These are phyloP conservation scores for Falco punctatus DNA, from an alignment of 2,113 vertebrate species.

Conservation along the genomic window DNA sequence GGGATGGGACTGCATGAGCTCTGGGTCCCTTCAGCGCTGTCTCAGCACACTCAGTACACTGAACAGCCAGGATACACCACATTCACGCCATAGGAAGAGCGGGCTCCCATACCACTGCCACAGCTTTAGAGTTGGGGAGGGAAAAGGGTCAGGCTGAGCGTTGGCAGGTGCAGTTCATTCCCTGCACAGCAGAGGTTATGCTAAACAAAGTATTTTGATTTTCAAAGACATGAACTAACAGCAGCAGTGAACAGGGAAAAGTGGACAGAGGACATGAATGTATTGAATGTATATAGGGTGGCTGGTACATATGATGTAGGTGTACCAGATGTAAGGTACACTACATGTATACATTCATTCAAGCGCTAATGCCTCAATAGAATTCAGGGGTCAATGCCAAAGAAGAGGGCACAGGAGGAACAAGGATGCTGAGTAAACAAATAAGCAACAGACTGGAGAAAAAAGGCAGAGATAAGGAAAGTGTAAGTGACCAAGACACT, in stretches of 20 bases:
- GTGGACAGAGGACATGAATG: neutral
- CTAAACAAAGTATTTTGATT: neutral
- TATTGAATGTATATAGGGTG: fast-evolving
- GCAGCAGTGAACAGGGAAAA: neutral
- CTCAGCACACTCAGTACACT: fast-evolving
- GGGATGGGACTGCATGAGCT: neutral
- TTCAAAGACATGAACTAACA: neutral
- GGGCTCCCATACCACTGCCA: fast-evolving
- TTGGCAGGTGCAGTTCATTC: neutral
- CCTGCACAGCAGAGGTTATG: neutral
- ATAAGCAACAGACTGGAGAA: neutral
- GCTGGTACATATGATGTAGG: neutral
- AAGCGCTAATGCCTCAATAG: neutral
- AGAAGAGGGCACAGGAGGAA: neutral
- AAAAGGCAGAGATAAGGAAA: neutral
- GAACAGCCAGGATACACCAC: fast-evolving
- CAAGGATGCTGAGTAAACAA: neutral
- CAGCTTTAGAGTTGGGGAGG: neutral
- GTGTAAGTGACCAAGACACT: neutral
- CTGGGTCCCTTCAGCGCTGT: neutral
- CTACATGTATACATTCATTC: neutral
- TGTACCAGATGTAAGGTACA: neutral
- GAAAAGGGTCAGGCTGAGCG: neutral
- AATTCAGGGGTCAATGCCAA: neutral
- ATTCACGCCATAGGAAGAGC: neutral